Base-by-base conservation (phyloP, 2,113 vertebrate species). In the Astatotilapia flaviijosephi region DNA sequence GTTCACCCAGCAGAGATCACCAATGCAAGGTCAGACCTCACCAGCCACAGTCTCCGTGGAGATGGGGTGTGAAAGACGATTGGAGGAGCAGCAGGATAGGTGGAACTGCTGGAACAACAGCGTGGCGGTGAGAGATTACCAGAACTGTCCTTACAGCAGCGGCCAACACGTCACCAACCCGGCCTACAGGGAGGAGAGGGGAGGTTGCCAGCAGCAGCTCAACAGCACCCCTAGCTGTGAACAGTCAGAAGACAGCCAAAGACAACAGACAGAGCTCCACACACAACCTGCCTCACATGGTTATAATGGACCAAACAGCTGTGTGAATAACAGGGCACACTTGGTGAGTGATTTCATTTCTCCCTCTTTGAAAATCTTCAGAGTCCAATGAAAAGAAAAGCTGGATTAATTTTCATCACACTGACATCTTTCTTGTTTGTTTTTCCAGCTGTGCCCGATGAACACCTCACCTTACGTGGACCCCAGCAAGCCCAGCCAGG, bases 381-480 rank as follows among this genome's bases (percentile, higher is more conserved):
- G 13, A 49, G 9, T 77, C 42, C 33, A 9, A 7, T 6, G 11
- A 19, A 7, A 17, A 4, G 8, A 82, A 35, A 12, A n/a, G 40
- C 53, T 13, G 23, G 10, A 49, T 9, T 10, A 6, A 14, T 11
- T 37, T 13, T 4, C 6, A 21, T 37, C 33, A 1, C 4, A 2
- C 13, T 77, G 45, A 77, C 45, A n/a, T 7, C 42, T 31, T 31
- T 47, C 6, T 10, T 47, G 3, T 4, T 3, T 40, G 62, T 4
- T 68, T 28, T 4, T 31, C 19, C 93, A 99, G 98, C 97, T 99
- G 51, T 99, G 98, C 93, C 98, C 98, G 2, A 99, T 98, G 98
- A 98, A 97, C 95, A 96, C 96, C 56, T 97, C 98, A 53, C 98
- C 99, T 0, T 96, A 96, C 3, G 98, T 99, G 94, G 97, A 98